These are phyloP conservation scores for Pocota personata DNA, from an alignment of 2,888 invertebrate species.

Conservation along the genomic window DNA sequence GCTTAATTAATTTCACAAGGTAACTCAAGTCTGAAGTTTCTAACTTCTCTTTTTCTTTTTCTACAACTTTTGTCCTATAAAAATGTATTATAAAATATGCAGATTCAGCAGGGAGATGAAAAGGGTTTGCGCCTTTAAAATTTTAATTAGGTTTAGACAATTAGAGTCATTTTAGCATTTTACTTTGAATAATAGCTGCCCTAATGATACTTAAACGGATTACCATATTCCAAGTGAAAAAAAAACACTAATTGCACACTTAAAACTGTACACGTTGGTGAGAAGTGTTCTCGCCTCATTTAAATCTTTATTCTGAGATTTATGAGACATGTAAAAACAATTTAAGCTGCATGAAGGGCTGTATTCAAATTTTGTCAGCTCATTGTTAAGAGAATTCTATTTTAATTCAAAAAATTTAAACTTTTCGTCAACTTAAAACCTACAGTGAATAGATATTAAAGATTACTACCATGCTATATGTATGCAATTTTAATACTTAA, in stretches of 20 bases:
- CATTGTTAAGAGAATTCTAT: not conserved
- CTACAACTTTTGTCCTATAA: not conserved
- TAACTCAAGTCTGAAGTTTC: no score
- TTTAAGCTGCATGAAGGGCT: not conserved
- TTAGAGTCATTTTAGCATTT: conserved; percentile 44
- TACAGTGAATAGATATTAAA: no score
- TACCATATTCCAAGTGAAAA: conserved; percentile 52
- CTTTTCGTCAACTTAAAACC: no score
- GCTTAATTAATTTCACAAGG: not conserved
- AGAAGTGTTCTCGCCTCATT: conserved; percentile 10
- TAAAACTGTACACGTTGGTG: not conserved
- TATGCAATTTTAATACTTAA: no score
- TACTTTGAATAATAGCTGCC: conserved; percentile 39
- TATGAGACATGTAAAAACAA: not conserved
- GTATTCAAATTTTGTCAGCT: not conserved
- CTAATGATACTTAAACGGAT: conserved; percentile 52
- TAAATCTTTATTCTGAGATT: conserved; percentile 25
- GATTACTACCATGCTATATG: not conserved
- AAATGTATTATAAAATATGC: not conserved
- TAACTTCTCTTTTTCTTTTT: not conserved
- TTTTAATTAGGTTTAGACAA: conserved; percentile 42
- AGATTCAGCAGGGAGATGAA: conserved; percentile 6
- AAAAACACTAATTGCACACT: conserved; percentile 51
- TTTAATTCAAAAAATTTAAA: not conserved
- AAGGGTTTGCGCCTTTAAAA: conserved; percentile 26